Percentiles rank a stretch among this genome's conserved stretches.
phyloP scores from a whole-genome alignment of 2,113 vertebrate genomes.

The Centrocercus urophasianus region DNA sequence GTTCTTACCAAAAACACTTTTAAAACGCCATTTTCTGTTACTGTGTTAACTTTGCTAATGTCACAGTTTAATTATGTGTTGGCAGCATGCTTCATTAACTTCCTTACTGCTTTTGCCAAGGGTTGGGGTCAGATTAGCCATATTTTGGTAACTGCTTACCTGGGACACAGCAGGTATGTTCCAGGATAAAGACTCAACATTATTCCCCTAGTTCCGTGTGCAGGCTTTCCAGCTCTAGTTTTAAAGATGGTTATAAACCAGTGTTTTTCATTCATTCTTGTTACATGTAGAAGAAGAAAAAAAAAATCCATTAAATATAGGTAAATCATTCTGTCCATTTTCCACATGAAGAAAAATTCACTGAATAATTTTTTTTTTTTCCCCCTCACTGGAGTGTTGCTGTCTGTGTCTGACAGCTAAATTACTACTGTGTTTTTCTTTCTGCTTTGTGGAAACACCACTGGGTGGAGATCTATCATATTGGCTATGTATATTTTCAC shows the following conservation, averaged over 20 bases:
- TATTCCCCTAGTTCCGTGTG: background rate
- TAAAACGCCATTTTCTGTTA: background rate
- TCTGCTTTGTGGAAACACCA: background rate
- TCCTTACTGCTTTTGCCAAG: background rate
- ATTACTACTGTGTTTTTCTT: background rate
- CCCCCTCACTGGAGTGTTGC: background rate
- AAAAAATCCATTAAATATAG: background rate
- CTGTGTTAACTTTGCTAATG: background rate
- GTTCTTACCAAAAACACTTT: background rate
- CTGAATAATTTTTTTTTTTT: background rate
- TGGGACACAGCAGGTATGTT: background rate
- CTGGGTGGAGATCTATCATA: background rate
- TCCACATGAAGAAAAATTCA: background rate
- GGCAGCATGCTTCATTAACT: background rate
- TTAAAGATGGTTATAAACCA: background rate
- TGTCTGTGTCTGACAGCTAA: background rate
- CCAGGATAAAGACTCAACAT: background rate
- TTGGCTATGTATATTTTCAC: background rate
- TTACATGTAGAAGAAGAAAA: background rate
- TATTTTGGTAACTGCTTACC: background rate
- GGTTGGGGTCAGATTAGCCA: background rate
- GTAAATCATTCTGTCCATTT: background rate
- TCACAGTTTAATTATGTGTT: background rate
- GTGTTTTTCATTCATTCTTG: background rate
- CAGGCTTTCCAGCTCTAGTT: background rate